Percentiles rank a stretch among this genome's conserved stretches.
Conservation (phyloP, 2,113 vertebrate species). For the Mus pahari region DNA sequence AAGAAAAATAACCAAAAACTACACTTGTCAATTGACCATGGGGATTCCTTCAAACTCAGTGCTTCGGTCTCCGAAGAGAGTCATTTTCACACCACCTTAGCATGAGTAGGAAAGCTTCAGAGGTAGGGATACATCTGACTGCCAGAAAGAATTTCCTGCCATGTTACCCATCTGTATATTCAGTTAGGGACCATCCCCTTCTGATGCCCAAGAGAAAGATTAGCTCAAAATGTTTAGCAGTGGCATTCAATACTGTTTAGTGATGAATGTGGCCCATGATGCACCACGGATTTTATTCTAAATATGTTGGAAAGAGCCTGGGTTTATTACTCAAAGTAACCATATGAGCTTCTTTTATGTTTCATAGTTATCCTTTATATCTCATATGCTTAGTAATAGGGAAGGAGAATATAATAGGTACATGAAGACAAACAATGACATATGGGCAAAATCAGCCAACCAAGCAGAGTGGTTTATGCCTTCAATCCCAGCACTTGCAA, state of each 20-base stretch:
- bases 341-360: background rate
- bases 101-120: background rate
- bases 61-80: background rate
- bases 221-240: background rate
- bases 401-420: background rate
- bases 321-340: background rate
- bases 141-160: background rate
- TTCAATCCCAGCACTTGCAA: background rate
- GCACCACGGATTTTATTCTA: background rate
- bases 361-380: background rate
- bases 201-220: background rate
- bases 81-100: background rate
- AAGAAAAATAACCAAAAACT: background rate
- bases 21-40: fast-evolving
- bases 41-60: background rate
- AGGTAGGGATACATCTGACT: fast-evolving
- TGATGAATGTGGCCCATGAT: background rate
- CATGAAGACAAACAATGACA: background rate
- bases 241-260: background rate
- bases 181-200: too few species aligned
- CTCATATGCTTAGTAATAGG: background rate
- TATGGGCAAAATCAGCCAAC: background rate
- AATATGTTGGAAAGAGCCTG: background rate
- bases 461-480: too few species aligned
- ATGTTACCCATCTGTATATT: background rate